Percentiles rank a stretch among this genome's conserved stretches.
Evolutionary conservation across 2,113 vertebrate genomes (phyloP).

Genomic region (Butorides virescens): DNA sequence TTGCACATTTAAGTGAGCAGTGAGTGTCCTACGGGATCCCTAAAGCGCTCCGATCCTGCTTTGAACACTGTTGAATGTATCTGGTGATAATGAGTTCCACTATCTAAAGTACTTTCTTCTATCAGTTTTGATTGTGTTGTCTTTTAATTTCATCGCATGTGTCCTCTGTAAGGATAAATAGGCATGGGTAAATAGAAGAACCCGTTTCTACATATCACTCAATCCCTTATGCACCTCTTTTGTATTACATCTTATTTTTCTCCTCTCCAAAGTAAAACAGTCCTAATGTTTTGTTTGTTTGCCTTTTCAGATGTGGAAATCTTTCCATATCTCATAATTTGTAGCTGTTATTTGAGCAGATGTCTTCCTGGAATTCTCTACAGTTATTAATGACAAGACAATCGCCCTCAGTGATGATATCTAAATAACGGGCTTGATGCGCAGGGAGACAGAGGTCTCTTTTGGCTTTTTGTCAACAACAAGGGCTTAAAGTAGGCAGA

Average conservation of each 20-base stretch:
- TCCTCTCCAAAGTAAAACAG: conserved; percentile 2
- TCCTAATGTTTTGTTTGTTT: conserved; percentile 30
- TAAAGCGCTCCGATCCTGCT: neutral
- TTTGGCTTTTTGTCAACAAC: neutral
- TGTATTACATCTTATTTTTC: conserved; percentile 17
- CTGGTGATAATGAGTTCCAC: neutral
- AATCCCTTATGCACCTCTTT: neutral
- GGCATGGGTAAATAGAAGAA: neutral
- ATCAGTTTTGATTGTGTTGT: neutral
- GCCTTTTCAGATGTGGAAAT: conserved; percentile 1
- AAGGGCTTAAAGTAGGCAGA: neutral
- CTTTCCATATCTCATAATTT: neutral
- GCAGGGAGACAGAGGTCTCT: neutral
- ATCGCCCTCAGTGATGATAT: neutral
- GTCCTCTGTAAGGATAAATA: conserved; percentile 26
- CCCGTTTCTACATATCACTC: neutral
- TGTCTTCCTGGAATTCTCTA: conserved; percentile 30
- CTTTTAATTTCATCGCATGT: conserved; percentile 17
- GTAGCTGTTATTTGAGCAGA: conserved; percentile 4
- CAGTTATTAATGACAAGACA: neutral
- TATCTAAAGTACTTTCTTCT: neutral
- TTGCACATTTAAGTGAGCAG: conserved; percentile 33
- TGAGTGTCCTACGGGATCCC: neutral
- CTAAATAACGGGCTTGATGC: neutral
- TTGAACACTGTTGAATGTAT: neutral